Evolutionary conservation across 1,140 invertebrate species (phyloP).

Genomic region (Metaphire vulgaris): DNA sequence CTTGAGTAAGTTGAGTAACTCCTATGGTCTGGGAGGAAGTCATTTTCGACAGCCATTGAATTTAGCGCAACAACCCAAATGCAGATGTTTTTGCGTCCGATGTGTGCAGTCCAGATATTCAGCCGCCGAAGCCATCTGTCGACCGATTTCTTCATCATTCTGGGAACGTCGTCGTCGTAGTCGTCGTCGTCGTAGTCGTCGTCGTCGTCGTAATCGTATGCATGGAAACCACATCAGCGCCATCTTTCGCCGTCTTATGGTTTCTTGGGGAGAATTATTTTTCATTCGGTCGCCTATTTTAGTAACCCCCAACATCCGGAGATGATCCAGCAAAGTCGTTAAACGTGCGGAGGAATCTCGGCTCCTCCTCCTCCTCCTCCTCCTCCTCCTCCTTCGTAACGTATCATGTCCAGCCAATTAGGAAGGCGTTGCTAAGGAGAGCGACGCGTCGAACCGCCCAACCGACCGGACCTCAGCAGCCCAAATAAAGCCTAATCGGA

Average conservation of each 20-base stretch:
- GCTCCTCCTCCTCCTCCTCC: too few species aligned
- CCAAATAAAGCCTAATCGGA: background rate
- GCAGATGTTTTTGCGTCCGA: too few species aligned
- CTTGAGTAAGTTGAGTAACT: too few species aligned
- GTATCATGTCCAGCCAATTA: background rate
- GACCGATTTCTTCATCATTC: background rate
- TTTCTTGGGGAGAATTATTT: slow-evolving; percentile 1
- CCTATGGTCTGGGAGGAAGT: too few species aligned
- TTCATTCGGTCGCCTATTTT: background rate
- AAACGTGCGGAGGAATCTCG: too few species aligned
- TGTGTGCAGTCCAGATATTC: too few species aligned
- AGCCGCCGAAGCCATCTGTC: background rate
- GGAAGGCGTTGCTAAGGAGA: background rate
- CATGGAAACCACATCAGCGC: background rate
- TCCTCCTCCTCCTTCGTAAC: background rate
- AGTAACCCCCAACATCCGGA: background rate
- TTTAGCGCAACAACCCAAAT: too few species aligned
- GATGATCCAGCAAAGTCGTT: too few species aligned
- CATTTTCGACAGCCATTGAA: too few species aligned
- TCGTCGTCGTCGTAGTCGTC: too few species aligned
- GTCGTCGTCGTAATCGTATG: too few species aligned
- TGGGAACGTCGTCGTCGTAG: background rate
- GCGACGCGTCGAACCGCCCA: background rate
- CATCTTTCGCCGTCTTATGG: background rate
- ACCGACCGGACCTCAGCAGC: background rate